A percentile compares a stretch with the other conserved stretches of the same genome.
These are phyloP conservation scores for Furcula furcula DNA, from an alignment of 2,888 invertebrate genomes.

Conservation along the genomic window DNA sequence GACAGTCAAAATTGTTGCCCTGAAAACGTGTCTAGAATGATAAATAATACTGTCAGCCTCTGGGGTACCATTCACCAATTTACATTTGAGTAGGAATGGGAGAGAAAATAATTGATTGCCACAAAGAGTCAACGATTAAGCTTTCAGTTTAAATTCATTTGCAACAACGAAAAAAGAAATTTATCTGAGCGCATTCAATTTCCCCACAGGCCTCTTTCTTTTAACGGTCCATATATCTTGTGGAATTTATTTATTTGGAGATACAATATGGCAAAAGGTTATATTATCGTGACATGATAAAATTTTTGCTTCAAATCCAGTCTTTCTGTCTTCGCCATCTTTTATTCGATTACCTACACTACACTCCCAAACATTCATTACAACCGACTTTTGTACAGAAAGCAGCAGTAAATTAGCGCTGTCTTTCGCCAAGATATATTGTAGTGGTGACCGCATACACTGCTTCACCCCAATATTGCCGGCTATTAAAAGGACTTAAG, in stretches of 20 bases:
- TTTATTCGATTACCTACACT: no score
- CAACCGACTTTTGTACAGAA: no score
- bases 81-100: constrained; percentile 38
- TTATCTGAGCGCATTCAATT: constrained; percentile 18
- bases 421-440: constrained; percentile 29
- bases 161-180: constrained; percentile 23
- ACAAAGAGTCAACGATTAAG: constrained; percentile 32
- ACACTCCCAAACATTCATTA: no score
- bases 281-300: no score
- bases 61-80: constrained; percentile 21
- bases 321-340: no score
- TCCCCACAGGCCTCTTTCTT: constrained; percentile 13
- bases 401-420: constrained; percentile 35
- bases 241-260: not conserved
- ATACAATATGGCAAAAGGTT: no score
- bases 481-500: not conserved
- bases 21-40: constrained; percentile 6
- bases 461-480: constrained; percentile 12
- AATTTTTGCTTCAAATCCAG: no score
- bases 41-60: constrained; percentile 5
- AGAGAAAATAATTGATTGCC: constrained; percentile 40
- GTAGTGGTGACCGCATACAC: constrained; percentile 19
- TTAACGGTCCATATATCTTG: not conserved
- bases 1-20: not conserved
- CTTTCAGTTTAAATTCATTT: constrained; percentile 35